Evolutionary conservation across 2,113 vertebrate species (phyloP).

Genomic region (Noctilio leporinus): DNA sequence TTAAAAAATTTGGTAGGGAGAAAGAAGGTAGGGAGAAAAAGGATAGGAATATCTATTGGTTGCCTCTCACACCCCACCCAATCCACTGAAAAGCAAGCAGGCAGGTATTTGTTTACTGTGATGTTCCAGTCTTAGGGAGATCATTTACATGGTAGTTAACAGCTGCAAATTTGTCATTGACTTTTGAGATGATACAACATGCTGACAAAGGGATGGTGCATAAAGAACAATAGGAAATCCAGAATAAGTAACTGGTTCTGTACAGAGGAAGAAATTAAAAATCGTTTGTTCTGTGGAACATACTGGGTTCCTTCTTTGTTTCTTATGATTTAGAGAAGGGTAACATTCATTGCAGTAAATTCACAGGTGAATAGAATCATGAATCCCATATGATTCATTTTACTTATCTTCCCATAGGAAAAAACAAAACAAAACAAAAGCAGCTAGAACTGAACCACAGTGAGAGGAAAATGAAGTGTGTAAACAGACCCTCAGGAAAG

Average conservation of each 20-base stretch:
- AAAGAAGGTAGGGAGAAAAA: too few relatives aligned
- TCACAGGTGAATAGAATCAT: neutral
- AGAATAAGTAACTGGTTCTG: neutral
- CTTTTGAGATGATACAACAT: neutral
- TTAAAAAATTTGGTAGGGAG: too few relatives aligned
- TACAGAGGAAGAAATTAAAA: neutral
- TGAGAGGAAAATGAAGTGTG: neutral
- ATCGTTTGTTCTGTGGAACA: neutral
- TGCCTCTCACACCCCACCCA: too few relatives aligned
- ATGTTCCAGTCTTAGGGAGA: neutral
- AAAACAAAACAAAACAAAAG: too few relatives aligned
- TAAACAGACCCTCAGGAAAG: neutral
- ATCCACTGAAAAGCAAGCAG: too few relatives aligned
- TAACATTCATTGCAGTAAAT: neutral
- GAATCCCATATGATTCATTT: neutral
- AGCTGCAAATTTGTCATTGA: too few relatives aligned
- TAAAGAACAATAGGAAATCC: neutral
- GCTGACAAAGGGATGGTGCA: neutral
- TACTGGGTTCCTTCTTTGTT: neutral
- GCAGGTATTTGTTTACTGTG: neutral
- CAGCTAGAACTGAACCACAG: neutral
- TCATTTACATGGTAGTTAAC: neutral
- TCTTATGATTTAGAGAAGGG: neutral
- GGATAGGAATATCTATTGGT: too few relatives aligned
- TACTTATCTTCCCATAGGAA: neutral